Evolutionary conservation across 2,113 vertebrate species (phyloP).

Genomic region (Caranx melampygus): DNA sequence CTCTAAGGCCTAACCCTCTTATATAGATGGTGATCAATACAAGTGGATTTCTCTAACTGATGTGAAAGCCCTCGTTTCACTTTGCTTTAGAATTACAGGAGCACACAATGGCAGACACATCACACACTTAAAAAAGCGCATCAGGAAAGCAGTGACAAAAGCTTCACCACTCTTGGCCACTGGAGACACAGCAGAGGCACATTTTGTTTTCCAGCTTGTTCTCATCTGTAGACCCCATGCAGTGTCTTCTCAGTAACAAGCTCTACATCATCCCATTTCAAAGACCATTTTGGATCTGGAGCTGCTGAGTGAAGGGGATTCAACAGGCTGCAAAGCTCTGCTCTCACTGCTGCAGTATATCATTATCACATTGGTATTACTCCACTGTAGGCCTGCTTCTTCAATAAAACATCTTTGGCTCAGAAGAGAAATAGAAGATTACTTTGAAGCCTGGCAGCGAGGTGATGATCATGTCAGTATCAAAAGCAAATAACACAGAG

Average conservation of each 20-base stretch:
- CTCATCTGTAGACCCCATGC: constrained; percentile 47
- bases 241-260: constrained; percentile 50
- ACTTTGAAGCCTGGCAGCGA: constrained; percentile 58
- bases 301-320: constrained; percentile 40
- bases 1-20: neutral
- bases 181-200: constrained; percentile 34
- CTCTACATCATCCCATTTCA: constrained; percentile 55
- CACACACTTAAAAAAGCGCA: too few species aligned
- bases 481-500: constrained; percentile 53
- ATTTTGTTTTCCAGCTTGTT: constrained; percentile 49
- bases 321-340: constrained; percentile 60
- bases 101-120: neutral
- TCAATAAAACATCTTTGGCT: constrained; percentile 68
- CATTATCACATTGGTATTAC: constrained; percentile 69
- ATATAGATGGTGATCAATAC: neutral
- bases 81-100: neutral
- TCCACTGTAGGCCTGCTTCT: constrained; percentile 45
- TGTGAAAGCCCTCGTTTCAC: constrained; percentile 1
- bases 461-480: constrained; percentile 61
- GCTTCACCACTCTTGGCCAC: constrained; percentile 10
- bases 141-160: constrained; percentile 29
- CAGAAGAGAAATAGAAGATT: constrained; percentile 45
- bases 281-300: constrained; percentile 55
- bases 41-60: neutral
- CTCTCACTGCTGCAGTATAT: constrained; percentile 46